Evolutionary conservation across 2,113 vertebrate species (phyloP), one percentile per base, ranked within the genome.

Genomic region (Paradoxurus hermaphroditus): DNA sequence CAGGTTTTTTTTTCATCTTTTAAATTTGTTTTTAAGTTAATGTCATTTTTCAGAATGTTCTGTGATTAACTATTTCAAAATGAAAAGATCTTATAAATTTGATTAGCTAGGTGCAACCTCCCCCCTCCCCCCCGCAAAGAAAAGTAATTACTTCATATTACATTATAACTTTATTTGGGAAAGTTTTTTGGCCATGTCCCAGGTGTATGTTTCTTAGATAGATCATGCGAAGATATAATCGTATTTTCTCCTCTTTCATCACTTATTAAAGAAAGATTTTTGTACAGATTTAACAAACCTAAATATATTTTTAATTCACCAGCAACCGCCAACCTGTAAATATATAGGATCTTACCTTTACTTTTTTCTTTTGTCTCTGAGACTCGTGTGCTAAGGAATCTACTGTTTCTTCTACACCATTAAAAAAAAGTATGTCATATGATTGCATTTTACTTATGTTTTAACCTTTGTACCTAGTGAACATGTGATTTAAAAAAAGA

Each of bases 381-480:
- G 67, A 94, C 77, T 81, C 56, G 12, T 96, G 51, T 94, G 15
- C 68, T 86, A 49, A 73, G 84, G 84, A 91, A 46, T 94, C 75
- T 79, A 62, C 53, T 86, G 77, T 93, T 97, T 96, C 98, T 98
- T 97, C 94, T 97, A 77, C 7, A 62, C 85, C 89, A 93, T 85
- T 94, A 95, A 95, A 98, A 97, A 97, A 97, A 98, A 93, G 77
- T 89, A 39, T 93, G 46, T 94, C 91, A 62, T 97, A 85, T 93
- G 96, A 94, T 87, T 97, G 65, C 86, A 96, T 96, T 98, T 98
- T 83, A 87, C 70, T 98, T 98, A 98, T 93, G 77, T 86, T 96
- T 97, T 96, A 98, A 99, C 99, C 99, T 99, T 99, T 99, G 99
- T 97, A 99, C 99, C 95, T 95, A 67, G 70, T 97, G 94, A 98